Evolutionary conservation across 2,797 vertebrate genomes (phyloP), one percentile per base, ranked within the genome.

Genomic region (Euphonia xanthogaster): DNA sequence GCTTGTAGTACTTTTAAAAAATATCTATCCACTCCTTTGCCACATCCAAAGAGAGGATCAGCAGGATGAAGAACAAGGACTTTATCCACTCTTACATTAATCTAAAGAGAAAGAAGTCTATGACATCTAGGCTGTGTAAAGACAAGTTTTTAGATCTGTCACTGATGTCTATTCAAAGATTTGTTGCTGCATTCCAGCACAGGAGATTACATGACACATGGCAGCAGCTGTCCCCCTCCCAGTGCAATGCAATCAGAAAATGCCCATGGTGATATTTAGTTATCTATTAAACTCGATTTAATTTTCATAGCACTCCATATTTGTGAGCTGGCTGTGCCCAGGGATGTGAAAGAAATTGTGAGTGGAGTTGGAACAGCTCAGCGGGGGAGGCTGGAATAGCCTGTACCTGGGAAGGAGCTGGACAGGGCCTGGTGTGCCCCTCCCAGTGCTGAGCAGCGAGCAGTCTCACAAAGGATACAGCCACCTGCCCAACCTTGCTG

Each of bases 261-360:
- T 67, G 78, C 89, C 84, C 96, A 47, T 48, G 77, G 84, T 91
- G 94, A 79, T 82, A 82, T 70, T 96, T 96, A 94, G 74, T 73
- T 76, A 89, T 67, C 78, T 82, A 93, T 95, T 95, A 93, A 85
- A 92, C 91, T 95, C 7, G 28, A 89, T 92, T 93, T 93, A 73
- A 82, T 91, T 94, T 96, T 91, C 67, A 77, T 76, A 60, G 78
- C 22, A 24, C 62, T 79, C 60, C 27, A 12, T 93, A 76, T 92
- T 70, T 96, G 84, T 76, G 60, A 93, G 37, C 37, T 67, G 71
- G 27, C 84, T 67, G 48, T 66, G 81, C 72, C 77, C 21, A 57
- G 81, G 63, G 77, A 79, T 0, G 3, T 75, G 67, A 89, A 74
- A 76, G 37, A 75, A 92, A 51, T 44, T 20, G 47, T 76, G 70